Conservation (phyloP, 2,797 vertebrate species). For the Lophotriccus pileatus region DNA sequence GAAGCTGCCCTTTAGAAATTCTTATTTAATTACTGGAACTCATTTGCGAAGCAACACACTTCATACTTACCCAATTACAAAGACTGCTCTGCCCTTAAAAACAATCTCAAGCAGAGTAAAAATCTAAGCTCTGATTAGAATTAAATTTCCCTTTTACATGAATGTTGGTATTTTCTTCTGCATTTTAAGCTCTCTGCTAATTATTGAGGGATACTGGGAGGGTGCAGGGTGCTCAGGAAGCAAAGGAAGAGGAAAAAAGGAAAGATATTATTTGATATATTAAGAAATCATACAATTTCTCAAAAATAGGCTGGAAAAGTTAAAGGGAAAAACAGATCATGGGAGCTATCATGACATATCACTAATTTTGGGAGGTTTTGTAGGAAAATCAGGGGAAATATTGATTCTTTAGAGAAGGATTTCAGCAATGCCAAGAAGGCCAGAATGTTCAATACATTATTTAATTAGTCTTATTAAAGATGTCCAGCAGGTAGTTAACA, state of each 20-base stretch:
- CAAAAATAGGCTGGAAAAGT: neutral
- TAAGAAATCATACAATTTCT: neutral
- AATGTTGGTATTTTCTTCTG: neutral
- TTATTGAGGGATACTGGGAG: neutral
- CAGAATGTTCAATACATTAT: neutral
- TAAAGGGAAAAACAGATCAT: neutral
- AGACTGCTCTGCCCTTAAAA: neutral
- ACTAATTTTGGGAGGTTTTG: neutral
- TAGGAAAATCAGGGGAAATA: too few relatives aligned
- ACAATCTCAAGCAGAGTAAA: neutral
- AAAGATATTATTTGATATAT: neutral
- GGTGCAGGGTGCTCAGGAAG: neutral
- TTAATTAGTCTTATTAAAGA: neutral
- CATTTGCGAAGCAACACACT: neutral
- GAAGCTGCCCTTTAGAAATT: slow-evolving; percentile 18
- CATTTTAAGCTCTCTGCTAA: neutral
- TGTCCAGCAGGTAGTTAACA: neutral
- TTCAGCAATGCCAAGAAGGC: neutral
- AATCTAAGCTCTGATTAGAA: neutral
- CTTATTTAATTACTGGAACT: slow-evolving; percentile 17
- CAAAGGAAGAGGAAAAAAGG: neutral
- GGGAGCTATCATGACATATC: neutral
- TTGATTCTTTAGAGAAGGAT: too few relatives aligned
- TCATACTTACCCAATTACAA: neutral
- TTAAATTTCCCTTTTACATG: neutral